Percentiles rank a stretch among this genome's conserved stretches.
Conservation (phyloP, 2,113 vertebrate species). For the Microtus oregoni region DNA sequence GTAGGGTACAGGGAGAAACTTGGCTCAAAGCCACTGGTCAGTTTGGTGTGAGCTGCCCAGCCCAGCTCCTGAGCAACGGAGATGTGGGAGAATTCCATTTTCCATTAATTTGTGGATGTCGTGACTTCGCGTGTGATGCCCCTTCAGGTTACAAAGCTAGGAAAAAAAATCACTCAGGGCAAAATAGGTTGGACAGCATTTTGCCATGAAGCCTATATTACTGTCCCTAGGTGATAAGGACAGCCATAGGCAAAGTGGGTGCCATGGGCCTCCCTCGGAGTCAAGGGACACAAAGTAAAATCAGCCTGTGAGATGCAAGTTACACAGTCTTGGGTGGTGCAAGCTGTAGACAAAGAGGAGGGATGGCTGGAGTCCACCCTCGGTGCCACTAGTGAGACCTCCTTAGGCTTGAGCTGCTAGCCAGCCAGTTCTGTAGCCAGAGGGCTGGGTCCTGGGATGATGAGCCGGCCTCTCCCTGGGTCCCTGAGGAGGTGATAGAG, state of each 20-base stretch:
- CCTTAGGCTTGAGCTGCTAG: background rate
- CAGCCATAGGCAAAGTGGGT: background rate
- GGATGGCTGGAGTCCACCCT: background rate
- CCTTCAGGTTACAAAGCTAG: background rate
- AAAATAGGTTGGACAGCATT: background rate
- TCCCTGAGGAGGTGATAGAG: slow-evolving; percentile 80
- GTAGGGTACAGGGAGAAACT: background rate
- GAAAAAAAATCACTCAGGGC: background rate
- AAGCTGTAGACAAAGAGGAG: background rate
- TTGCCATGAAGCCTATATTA: background rate
- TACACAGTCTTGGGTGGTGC: background rate
- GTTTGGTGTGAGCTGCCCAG: background rate
- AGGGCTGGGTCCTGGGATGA: background rate
- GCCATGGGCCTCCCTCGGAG: background rate
- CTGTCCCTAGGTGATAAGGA: background rate
- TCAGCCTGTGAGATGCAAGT: background rate
- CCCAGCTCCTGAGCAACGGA: background rate
- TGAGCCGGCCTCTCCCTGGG: slow-evolving; percentile 21
- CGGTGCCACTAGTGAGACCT: background rate
- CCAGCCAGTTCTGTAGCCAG: background rate
- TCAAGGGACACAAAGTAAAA: background rate
- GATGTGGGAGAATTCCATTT: background rate
- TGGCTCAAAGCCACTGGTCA: background rate
- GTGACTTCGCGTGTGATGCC: background rate
- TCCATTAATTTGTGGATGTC: background rate